Percentiles rank a stretch among this genome's conserved stretches.
These are phyloP conservation scores for Dicyrtoma fusca DNA, from an alignment of 2,888 invertebrate genomes.

Conservation along the genomic window DNA sequence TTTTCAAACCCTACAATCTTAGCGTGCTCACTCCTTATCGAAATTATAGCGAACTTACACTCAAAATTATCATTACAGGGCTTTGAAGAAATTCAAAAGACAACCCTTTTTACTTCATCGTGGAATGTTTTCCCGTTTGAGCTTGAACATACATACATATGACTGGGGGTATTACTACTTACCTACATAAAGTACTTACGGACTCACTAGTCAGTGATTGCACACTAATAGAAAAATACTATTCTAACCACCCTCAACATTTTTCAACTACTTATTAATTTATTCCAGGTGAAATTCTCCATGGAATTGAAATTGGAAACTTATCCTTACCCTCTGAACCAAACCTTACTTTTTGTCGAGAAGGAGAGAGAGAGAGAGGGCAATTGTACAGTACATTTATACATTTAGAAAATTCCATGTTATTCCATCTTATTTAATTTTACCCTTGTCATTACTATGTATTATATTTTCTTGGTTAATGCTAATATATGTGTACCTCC, in stretches of 20 bases:
- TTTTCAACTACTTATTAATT: slow-evolving; percentile 23
- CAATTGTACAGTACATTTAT: not conserved
- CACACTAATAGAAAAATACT: slow-evolving; percentile 9
- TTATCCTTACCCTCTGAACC: not conserved
- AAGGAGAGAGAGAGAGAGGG: not conserved
- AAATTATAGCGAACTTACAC: slow-evolving; percentile 29
- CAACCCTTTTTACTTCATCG: slow-evolving; percentile 22
- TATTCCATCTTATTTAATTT: not conserved
- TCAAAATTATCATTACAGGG: slow-evolving; percentile 29
- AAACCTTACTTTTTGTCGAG: not conserved
- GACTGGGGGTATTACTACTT: too few species aligned
- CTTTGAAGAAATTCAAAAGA: slow-evolving; percentile 19
- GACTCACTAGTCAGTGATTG: too few species aligned
- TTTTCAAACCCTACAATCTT: slow-evolving; percentile 35
- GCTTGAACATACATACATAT: not conserved
- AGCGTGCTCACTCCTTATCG: slow-evolving; percentile 33
- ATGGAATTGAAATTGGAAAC: slow-evolving; percentile 17
- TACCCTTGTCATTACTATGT: too few species aligned
- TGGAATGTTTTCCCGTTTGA: slow-evolving; percentile 13
- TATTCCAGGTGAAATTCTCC: slow-evolving; percentile 5
- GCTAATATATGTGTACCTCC: too few species aligned
- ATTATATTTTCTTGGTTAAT: too few species aligned
- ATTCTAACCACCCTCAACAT: slow-evolving; percentile 16
- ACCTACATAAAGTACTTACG: too few species aligned
- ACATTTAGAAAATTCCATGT: slow-evolving; percentile 4